phyloP scores from a whole-genome alignment of 2,888 invertebrate genomes.

The Ophraella communa region DNA sequence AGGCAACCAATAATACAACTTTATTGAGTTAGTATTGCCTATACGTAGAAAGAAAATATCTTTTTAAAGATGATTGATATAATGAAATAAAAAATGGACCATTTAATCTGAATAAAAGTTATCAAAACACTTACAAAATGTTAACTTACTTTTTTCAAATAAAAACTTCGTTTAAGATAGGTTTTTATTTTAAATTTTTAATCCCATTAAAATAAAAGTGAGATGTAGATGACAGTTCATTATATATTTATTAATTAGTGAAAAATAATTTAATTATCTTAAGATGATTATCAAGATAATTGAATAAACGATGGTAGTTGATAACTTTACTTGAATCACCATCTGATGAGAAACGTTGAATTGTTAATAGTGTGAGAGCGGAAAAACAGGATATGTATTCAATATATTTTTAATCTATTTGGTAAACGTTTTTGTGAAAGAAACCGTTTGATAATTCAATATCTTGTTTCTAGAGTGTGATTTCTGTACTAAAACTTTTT shows the following conservation, averaged over 20 bases:
- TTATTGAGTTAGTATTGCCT: not conserved
- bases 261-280: conserved; percentile 39
- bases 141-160: too few relatives aligned
- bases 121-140: too few relatives aligned
- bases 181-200: not conserved
- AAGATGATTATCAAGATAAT: conserved; percentile 34
- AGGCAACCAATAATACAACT: not conserved
- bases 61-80: not conserved
- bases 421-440: too few relatives aligned
- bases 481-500: too few relatives aligned
- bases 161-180: too few relatives aligned
- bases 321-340: conserved; percentile 31
- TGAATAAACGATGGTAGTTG: conserved; percentile 31
- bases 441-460: too few relatives aligned
- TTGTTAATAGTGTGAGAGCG: conserved; percentile 31
- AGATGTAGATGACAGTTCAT: not conserved
- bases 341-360: conserved; percentile 26
- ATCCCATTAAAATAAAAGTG: not conserved
- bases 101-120: not conserved
- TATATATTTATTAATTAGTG: conserved; percentile 7
- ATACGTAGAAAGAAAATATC: not conserved
- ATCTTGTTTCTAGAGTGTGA: too few relatives aligned
- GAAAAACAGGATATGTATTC: conserved; percentile 1
- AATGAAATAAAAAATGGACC: not conserved
- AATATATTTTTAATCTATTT: not conserved